These are phyloP conservation scores for Tauraco hartlaubi DNA, from an alignment of 2,797 vertebrate genomes.

Conservation along the genomic window DNA sequence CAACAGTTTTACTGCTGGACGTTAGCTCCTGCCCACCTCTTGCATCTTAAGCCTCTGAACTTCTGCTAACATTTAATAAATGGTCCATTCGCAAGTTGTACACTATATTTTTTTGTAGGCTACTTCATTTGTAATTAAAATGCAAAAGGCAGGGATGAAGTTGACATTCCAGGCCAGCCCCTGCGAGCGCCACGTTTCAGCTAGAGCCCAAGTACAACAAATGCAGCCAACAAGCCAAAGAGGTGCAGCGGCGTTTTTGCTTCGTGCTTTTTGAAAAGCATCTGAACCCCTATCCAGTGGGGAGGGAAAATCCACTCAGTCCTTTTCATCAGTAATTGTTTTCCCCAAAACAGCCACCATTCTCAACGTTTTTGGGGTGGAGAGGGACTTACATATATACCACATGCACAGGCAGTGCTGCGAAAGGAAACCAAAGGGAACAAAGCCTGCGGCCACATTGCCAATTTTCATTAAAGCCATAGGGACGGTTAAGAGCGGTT, in stretches of 20 bases:
- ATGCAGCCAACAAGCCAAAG: background rate
- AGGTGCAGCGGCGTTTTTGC: conserved; percentile 37
- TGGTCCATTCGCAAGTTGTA: background rate
- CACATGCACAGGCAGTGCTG: background rate
- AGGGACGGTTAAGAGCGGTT: background rate
- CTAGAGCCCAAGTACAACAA: conserved; percentile 35
- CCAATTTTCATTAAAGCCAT: conserved; percentile 47
- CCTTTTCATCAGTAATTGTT: conserved; percentile 32
- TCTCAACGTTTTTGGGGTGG: conserved; percentile 24
- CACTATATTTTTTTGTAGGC: background rate
- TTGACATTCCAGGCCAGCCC: conserved; percentile 35
- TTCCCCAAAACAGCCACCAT: conserved; percentile 28
- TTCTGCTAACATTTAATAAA: background rate
- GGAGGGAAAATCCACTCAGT: conserved; percentile 26
- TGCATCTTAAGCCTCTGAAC: background rate
- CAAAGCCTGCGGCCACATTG: conserved; percentile 22
- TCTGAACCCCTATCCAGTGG: conserved; percentile 28
- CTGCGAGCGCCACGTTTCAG: background rate
- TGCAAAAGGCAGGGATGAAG: conserved; percentile 34
- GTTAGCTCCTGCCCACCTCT: background rate
- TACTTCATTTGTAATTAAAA: conserved; percentile 66
- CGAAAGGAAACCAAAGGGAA: conserved; percentile 40
- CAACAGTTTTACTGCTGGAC: background rate
- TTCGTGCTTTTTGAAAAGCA: conserved; percentile 45
- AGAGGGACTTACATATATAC: background rate